Evolutionary conservation across 1,140 invertebrate species (phyloP), one percentile per base, ranked within the genome.

Genomic region (Armadillidium nasatum): DNA sequence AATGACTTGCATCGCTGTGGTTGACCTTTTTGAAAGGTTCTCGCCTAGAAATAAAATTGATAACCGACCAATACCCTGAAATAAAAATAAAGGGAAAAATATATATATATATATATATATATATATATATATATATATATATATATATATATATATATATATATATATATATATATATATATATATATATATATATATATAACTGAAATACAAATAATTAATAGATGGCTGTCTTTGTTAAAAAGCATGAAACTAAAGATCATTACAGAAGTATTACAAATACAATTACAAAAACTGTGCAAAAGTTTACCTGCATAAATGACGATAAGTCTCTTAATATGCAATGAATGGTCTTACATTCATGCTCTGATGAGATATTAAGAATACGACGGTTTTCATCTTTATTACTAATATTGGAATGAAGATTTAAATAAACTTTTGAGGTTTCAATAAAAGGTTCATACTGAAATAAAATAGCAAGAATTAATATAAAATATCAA

Each of bases 1-100:
- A 60, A 60, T 60, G 50, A 60, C 50, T 60, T 60, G 50, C 50
- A 60, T 60, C 7, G 50, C 50, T 19, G 50, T 60, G 50, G 50
- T 15, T 13, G 50, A 60, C 7, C 50, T 60, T 19, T 60, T 60
- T 19, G 50, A 60, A 7, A 60, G 50, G 50, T 60, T 60, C 7
- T 60, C 50, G 2, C 50, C 50, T 19, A 60, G 50, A 60, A 60
- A 60, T 19, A 60, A 60, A 13, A 60, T 60, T 13, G 50, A 60
- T 60, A 60, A 60, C 7, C 50, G 50, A 15, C 50, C 50, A 2
- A 60, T 60, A 15, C 50, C 50, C 50, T 60, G 50, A 7, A 60
- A 60, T 33, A 1, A 33, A 33, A 33, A 33, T 33, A 33, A 6
- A 33, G 6, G 6, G 6, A 33, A 33, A n/a, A n/a, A n/a, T n/a